Evolutionary conservation across 1,140 invertebrate species (phyloP).

Genomic region (Apis florea): DNA sequence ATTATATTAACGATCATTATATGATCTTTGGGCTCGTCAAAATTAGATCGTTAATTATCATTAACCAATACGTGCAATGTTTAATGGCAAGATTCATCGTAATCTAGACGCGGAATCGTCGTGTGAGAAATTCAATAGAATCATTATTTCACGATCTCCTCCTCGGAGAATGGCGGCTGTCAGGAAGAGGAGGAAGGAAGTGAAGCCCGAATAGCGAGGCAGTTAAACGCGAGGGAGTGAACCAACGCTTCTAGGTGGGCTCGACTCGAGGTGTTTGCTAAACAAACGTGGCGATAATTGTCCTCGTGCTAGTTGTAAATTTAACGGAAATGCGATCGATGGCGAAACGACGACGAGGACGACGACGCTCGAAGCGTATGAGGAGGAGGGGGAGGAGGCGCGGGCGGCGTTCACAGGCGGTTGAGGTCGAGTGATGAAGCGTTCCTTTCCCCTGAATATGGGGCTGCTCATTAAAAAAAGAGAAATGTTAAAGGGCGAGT

Average conservation of each 20-base stretch:
- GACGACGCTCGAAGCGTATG: not conserved
- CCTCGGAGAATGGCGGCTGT: not conserved
- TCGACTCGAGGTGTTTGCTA: slow-evolving; percentile 44
- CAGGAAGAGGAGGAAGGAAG: slow-evolving; percentile 3
- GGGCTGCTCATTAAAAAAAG: slow-evolving; percentile 48
- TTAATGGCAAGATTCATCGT: too few species aligned
- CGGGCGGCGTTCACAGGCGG: not conserved
- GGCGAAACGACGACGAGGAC: slow-evolving; percentile 5
- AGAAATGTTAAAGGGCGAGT: slow-evolving; percentile 36
- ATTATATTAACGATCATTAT: too few species aligned
- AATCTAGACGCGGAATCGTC: not conserved
- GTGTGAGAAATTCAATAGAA: not conserved
- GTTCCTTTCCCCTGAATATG: slow-evolving; percentile 20
- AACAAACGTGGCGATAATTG: slow-evolving; percentile 62
- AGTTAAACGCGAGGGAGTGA: slow-evolving; percentile 15
- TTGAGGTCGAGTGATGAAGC: too few species aligned
- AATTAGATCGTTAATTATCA: too few species aligned
- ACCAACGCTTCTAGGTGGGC: slow-evolving; percentile 22
- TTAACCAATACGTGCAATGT: too few species aligned
- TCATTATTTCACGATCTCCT: not conserved
- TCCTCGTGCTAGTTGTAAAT: slow-evolving; percentile 50
- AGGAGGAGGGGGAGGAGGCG: not conserved
- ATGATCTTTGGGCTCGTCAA: too few species aligned
- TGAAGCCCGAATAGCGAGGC: not conserved
- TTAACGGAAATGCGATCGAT: slow-evolving; percentile 54